A percentile compares a stretch with the other conserved stretches of the same genome.
These are phyloP conservation scores for Xiphydria camelus DNA, from an alignment of 2,888 invertebrate species.

Conservation along the genomic window DNA sequence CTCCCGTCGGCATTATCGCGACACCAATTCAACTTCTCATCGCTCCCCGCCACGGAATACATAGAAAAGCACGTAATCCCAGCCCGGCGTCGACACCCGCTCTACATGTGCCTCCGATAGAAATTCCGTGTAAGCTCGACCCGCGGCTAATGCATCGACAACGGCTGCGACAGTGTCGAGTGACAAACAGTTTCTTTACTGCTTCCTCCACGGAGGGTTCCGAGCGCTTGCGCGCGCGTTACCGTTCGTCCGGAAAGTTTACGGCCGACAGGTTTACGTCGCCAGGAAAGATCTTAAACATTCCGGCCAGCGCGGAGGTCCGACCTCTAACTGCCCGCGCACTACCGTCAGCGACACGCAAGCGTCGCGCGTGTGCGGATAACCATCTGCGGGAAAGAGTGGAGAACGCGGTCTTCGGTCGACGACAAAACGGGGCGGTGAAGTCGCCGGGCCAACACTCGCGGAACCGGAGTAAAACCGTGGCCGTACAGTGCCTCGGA, in stretches of 20 bases:
- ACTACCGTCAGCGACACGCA: slow-evolving; percentile 8
- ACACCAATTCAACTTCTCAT: too few species aligned
- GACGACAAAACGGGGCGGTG: too few species aligned
- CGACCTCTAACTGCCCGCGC: slow-evolving; percentile 17
- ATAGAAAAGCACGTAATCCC: too few species aligned
- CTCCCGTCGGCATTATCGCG: too few species aligned
- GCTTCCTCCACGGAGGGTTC: slow-evolving; percentile 14
- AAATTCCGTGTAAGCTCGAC: background rate
- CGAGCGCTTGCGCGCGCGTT: slow-evolving; percentile 9
- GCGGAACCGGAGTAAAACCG: too few species aligned
- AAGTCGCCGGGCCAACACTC: too few species aligned
- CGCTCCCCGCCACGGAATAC: background rate
- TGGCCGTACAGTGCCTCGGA: too few species aligned
- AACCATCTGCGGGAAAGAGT: too few species aligned
- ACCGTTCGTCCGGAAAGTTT: slow-evolving; percentile 19
- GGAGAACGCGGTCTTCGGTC: too few species aligned
- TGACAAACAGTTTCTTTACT: slow-evolving; percentile 24
- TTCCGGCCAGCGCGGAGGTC: slow-evolving; percentile 13
- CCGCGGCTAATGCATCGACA: slow-evolving; percentile 23
- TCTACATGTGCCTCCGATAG: too few species aligned
- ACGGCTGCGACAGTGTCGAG: slow-evolving; percentile 24
- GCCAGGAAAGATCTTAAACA: slow-evolving; percentile 16
- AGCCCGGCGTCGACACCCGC: too few species aligned
- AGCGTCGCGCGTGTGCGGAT: background rate
- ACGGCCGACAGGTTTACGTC: slow-evolving; percentile 25